phyloP scores from a whole-genome alignment of 2,888 invertebrate genomes.

The Polymixis flavicincta region DNA sequence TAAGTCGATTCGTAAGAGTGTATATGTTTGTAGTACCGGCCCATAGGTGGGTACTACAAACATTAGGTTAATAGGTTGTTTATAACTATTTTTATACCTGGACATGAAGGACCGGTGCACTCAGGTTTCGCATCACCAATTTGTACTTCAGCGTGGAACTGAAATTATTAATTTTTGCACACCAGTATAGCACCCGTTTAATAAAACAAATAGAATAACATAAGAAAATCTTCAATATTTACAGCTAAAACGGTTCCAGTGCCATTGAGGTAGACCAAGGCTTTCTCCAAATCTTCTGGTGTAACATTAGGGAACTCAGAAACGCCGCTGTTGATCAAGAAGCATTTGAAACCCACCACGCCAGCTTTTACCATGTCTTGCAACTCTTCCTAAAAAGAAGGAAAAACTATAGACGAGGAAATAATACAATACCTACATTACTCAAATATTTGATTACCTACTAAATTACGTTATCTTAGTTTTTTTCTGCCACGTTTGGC shows the following conservation, averaged over 20 bases:
- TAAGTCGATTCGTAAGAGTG: neutral
- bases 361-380: constrained; percentile 90
- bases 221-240: constrained; percentile 69
- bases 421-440: neutral
- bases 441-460: neutral
- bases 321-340: constrained; percentile 92
- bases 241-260: constrained; percentile 92
- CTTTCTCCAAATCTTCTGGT: constrained; percentile 88
- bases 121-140: constrained; percentile 66
- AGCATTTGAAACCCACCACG: constrained; percentile 94
- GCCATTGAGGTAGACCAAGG: constrained; percentile 90
- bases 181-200: neutral
- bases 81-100: constrained; percentile 45
- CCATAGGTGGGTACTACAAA: too few relatives aligned
- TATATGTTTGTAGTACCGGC: neutral
- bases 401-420: constrained; percentile 17
- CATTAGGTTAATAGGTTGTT: too few relatives aligned
- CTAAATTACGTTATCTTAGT: neutral
- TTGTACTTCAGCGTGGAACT: constrained; percentile 93
- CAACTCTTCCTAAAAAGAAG: constrained; percentile 85
- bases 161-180: constrained; percentile 33
- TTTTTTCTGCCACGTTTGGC: constrained; percentile 1
- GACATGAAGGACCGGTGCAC: constrained; percentile 66
- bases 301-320: constrained; percentile 92
- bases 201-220: neutral